Evolutionary conservation across 1,140 invertebrate species (phyloP).

Genomic region (Triops cancriformis): DNA sequence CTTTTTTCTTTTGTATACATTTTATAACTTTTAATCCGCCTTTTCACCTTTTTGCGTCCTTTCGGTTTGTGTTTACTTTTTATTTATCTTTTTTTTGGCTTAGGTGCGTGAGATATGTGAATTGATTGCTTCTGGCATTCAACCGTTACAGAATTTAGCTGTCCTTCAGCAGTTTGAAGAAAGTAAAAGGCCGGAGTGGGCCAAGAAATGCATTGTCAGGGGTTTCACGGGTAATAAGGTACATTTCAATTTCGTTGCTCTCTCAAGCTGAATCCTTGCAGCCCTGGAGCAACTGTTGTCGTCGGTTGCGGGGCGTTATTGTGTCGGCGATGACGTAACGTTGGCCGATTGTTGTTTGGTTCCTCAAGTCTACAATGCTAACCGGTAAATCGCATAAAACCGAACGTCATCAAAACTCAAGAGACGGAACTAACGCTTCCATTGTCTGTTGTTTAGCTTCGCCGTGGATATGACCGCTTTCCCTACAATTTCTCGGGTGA

Average conservation of each 20-base stretch:
- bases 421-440: not conserved
- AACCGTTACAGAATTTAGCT: conserved; percentile 87
- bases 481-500: conserved; percentile 77
- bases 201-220: conserved; percentile 79
- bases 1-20: too few species aligned
- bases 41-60: not conserved
- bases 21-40: too few species aligned
- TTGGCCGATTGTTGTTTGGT: conserved; percentile 91
- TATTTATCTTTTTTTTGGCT: too few species aligned
- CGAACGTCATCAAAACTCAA: not conserved
- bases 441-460: conserved; percentile 52
- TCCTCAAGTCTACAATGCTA: conserved; percentile 85
- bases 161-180: conserved; percentile 68
- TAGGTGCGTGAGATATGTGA: conserved; percentile 61
- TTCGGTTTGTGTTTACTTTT: conserved; percentile 32
- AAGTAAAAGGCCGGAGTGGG: conserved; percentile 74
- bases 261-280: conserved; percentile 37
- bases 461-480: conserved; percentile 81
- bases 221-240: conserved; percentile 62
- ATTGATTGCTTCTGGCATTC: conserved; percentile 83
- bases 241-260: not conserved
- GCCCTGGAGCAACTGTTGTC: conserved; percentile 80
- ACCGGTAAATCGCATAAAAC: conserved; percentile 48
- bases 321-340: conserved; percentile 85
- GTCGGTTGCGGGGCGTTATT: conserved; percentile 80